A percentile compares a stretch with the other conserved stretches of the same genome.
Conservation (phyloP, 2,888 invertebrate genomes). For the Dicranocentrus wangi region DNA sequence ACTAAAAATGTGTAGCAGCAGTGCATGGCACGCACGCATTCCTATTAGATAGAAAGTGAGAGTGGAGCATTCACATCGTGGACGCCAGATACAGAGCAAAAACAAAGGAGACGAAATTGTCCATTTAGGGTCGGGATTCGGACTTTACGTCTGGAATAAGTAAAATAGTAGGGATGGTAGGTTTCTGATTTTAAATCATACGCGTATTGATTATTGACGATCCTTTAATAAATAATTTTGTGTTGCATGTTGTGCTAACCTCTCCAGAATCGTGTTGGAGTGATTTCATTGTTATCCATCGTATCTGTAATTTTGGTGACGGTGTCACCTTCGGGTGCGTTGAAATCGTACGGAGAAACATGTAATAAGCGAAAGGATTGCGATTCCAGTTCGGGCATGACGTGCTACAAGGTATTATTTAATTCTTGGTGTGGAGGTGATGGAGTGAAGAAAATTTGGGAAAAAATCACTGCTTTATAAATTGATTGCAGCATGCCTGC, state of each 20-base stretch:
- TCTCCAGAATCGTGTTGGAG: slow-evolving; percentile 5
- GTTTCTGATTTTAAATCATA: slow-evolving; percentile 5
- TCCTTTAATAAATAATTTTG: too few species aligned
- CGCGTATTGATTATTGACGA: background rate
- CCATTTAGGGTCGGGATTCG: too few species aligned
- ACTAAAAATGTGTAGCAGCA: too few species aligned
- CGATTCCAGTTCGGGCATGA: slow-evolving; percentile 44
- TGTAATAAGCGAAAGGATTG: slow-evolving; percentile 64
- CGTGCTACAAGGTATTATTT: slow-evolving; percentile 58
- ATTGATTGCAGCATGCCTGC: slow-evolving; percentile 56
- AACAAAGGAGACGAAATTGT: too few species aligned
- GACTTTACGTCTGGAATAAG: too few species aligned
- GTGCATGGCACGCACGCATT: too few species aligned
- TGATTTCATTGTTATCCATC: background rate
- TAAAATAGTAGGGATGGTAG: too few species aligned
- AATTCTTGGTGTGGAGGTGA: too few species aligned
- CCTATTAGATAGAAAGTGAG: slow-evolving; percentile 44
- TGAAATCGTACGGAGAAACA: slow-evolving; percentile 43
- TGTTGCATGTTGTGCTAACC: too few species aligned
- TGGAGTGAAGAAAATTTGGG: too few species aligned
- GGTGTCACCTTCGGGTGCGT: background rate
- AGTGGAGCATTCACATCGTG: slow-evolving; percentile 5
- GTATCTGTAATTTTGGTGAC: slow-evolving; percentile 1
- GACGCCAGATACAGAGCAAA: too few species aligned
- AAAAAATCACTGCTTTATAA: too few species aligned